Conservation (phyloP, 1,140 invertebrate genomes). For the Drosophila oshimai region DNA sequence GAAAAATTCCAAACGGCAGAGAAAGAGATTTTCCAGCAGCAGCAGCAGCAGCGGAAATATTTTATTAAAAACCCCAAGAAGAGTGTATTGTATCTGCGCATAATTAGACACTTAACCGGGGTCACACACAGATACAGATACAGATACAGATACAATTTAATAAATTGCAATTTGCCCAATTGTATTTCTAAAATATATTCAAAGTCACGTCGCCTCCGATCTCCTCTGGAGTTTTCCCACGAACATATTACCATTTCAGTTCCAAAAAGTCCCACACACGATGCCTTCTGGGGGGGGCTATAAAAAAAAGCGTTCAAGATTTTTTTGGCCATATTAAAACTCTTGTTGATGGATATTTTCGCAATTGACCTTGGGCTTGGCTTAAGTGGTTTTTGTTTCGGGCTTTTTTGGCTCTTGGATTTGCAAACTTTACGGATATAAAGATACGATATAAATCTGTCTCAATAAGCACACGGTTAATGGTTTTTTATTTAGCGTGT, state of each 20-base stretch:
- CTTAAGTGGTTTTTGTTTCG: conserved; percentile 11
- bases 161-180: conserved; percentile 43
- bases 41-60: conserved; percentile 4
- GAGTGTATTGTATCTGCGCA: conserved; percentile 32
- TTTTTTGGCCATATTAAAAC: conserved; percentile 27
- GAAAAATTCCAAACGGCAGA: too few relatives aligned
- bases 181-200: conserved; percentile 50
- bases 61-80: conserved; percentile 2
- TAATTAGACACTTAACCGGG: conserved; percentile 33
- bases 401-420: conserved; percentile 4
- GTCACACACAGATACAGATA: conserved; percentile 22
- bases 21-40: conserved; percentile 37
- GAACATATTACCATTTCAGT: conserved; percentile 25
- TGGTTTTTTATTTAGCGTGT: not conserved
- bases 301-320: conserved; percentile 50
- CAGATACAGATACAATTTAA: conserved; percentile 42
- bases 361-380: conserved; percentile 31
- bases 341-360: conserved; percentile 35
- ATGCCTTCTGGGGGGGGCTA: not conserved
- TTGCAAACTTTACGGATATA: conserved; percentile 5
- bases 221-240: conserved; percentile 36
- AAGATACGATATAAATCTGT: conserved; percentile 27
- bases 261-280: conserved; percentile 30
- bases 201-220: conserved; percentile 52
- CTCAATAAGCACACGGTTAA: not conserved